Base-by-base conservation (phyloP, 2,113 vertebrate species). In the Puffinus mauretanicus region DNA sequence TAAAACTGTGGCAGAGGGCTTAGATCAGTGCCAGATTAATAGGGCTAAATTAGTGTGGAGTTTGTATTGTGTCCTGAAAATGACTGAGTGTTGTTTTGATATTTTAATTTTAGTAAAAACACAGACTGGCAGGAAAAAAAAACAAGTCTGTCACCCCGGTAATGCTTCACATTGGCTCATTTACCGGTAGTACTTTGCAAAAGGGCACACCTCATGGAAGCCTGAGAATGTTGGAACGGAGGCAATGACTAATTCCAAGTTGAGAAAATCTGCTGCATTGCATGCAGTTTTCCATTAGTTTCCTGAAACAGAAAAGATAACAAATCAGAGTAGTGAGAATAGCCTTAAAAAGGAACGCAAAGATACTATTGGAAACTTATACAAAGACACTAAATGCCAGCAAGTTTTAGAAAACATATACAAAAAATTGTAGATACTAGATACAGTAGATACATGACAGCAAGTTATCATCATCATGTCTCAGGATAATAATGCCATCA, bases 61-160 rank as follows among this genome's bases (percentile, higher is more conserved):
- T 42, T 93, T 54, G 52, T 26, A 62, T 29, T 57, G 40, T 38
- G 57, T 82, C 73, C 83, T 58, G 52, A 79, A 82, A 91, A 82
- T 42, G 82, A 61, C 55, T 47, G 14, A 30, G 25, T 70, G 67
- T 42, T 79, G 49, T 29, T 90, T 79, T 92, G 51, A 52, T 89
- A 88, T 82, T 92, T 86, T 90, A 78, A 90, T 88, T 75, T 78
- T 25, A 81, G 46, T 64, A 71, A 88, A 94, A 93, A 42, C 29
- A 77, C 17, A 70, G 75, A 51, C 36, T 36, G 57, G 67, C 27
- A 61, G 18, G 15, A 42, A 44, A 80, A 70, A 75, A 71, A 75
- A 16, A 2, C 24, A 32, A 32, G 8, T 58, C 85, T 85, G 42
- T 66, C 81, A 91, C 71, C 29, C 60, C 1, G 0, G 8, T 71